These are phyloP conservation scores for Latrodectus geometricus DNA, from an alignment of 1,140 invertebrate genomes.

Conservation along the genomic window DNA sequence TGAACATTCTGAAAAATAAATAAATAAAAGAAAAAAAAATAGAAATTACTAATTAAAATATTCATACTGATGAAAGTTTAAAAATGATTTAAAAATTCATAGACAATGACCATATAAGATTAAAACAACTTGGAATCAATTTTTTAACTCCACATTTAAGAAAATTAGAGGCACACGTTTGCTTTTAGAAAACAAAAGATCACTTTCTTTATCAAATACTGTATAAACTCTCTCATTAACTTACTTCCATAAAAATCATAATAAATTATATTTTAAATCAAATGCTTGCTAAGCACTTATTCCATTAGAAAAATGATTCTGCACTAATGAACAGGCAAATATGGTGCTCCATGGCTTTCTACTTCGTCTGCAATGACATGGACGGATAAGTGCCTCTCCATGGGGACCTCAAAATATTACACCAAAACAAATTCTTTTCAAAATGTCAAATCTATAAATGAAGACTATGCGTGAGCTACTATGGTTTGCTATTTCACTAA, in stretches of 20 bases:
- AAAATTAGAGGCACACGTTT: slow-evolving; percentile 55
- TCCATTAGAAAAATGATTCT: slow-evolving; percentile 50
- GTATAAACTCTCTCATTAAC: neutral
- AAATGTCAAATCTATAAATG: slow-evolving; percentile 78
- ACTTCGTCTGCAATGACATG: slow-evolving; percentile 70
- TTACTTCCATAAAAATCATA: slow-evolving; percentile 8
- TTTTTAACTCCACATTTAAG: slow-evolving; percentile 44
- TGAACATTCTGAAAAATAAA: slow-evolving; percentile 52
- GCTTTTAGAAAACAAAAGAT: neutral
- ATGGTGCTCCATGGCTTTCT: slow-evolving; percentile 23
- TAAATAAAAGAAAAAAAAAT: slow-evolving; percentile 52
- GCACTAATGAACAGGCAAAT: slow-evolving; percentile 41
- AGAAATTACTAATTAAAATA: slow-evolving; percentile 32
- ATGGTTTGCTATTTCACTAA: slow-evolving; percentile 13
- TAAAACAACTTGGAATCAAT: neutral
- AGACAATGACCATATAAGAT: neutral
- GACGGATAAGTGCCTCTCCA: slow-evolving; percentile 77
- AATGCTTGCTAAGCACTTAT: slow-evolving; percentile 56
- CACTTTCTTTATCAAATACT: neutral
- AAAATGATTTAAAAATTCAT: neutral
- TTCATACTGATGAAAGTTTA: neutral
- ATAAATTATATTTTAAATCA: slow-evolving; percentile 27
- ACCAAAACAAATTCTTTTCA: slow-evolving; percentile 81
- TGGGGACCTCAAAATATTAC: slow-evolving; percentile 78
- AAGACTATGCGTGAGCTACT: slow-evolving; percentile 58